These are phyloP conservation scores for Lepidotrigona ventralis DNA, from an alignment of 1,140 invertebrate species.

Conservation along the genomic window DNA sequence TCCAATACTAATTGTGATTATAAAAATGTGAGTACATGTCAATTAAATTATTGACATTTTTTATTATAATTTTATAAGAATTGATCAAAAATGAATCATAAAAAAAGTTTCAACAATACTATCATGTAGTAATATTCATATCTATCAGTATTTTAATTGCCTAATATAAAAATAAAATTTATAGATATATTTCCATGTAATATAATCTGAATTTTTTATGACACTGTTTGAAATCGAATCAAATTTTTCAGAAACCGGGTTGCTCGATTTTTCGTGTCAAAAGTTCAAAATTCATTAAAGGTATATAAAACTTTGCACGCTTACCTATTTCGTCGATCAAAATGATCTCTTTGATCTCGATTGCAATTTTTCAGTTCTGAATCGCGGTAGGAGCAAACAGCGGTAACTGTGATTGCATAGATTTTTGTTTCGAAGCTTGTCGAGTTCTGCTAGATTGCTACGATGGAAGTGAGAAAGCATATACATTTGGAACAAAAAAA, in stretches of 20 bases:
- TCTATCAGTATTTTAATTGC: not conserved
- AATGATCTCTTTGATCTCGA: constrained; percentile 50
- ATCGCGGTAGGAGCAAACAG: constrained; percentile 21
- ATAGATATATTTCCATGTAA: not conserved
- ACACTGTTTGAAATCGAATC: not conserved
- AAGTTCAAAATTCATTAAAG: not conserved
- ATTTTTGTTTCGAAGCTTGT: constrained; percentile 49
- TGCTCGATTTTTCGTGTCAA: not conserved
- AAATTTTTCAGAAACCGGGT: not conserved
- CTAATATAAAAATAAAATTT: not conserved
- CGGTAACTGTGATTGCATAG: constrained; percentile 33
- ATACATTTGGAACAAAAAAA: constrained; percentile 41
- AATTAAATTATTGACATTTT: not conserved
- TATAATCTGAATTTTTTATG: not conserved
- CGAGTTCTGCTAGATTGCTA: not conserved
- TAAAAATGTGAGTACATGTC: not conserved
- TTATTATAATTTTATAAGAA: not conserved
- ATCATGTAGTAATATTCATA: too few species aligned
- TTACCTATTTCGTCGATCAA: constrained; percentile 46
- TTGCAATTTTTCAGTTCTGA: constrained; percentile 53
- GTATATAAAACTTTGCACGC: not conserved
- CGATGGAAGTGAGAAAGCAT: not conserved
- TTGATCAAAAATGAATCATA: not conserved
- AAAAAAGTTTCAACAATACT: not conserved
- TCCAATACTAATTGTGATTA: not conserved